Evolutionary conservation across 2,113 vertebrate genomes (phyloP), one percentile per base, ranked within the genome.

Genomic region (Tympanuchus pallidicinctus): DNA sequence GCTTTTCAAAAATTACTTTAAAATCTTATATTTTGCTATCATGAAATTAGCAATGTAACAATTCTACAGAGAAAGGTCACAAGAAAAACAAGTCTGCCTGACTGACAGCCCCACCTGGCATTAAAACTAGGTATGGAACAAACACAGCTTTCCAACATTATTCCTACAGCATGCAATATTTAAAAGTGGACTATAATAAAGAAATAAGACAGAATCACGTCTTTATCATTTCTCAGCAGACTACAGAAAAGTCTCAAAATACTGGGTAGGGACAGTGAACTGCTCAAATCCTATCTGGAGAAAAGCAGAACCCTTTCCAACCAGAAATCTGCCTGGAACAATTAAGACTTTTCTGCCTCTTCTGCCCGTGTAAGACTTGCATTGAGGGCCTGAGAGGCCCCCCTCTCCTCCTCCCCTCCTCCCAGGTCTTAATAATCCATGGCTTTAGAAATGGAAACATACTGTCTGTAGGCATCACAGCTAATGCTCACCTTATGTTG

Each of bases 1-100:
- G 27, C 65, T 96, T 73, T 91, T 45, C 54, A 47, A 42, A 80
- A 86, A 93, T 52, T 47, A 75, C 72, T 42, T 63, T 92, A 80
- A 54, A 54, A 10, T 71, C 95, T 92, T 2, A 0, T 73, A 14
- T 64, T 60, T 80, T 82, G 82, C n/a, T 85, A 52, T 43, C 10
- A 89, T 3, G 5, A 75, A 79, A 84, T 36, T 70, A 89, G 13
- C 34, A 60, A 76, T 48, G 56, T 42, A 38, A 24, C 54, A 80
- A 32, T 54, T 43, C 61, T 30, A 76, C 17, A 87, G 94, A 93
- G 30, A 56, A 89, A 20, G 5, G 1, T 47, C 72, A 82, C 21
- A 71, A 72, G 34, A 78, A 81, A 82, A 74, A 8, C 7, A 66
- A 45, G 36, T 77, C 75, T 78, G 65, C 24, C 30, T 84, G 34